Evolutionary conservation across 2,888 invertebrate genomes (phyloP).

Genomic region (Cataglyphis altisquamis): DNA sequence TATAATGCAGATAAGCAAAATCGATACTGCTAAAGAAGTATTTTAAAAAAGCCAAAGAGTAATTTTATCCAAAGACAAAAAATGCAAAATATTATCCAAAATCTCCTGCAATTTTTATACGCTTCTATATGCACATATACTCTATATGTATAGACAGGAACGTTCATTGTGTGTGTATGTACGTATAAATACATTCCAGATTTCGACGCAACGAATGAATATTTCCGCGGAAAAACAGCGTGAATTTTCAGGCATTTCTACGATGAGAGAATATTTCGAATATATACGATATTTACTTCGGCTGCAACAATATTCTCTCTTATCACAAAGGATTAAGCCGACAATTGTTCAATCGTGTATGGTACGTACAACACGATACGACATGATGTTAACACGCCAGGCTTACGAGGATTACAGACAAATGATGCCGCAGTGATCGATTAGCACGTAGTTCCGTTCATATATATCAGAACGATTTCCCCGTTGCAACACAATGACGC

Average conservation of each 20-base stretch:
- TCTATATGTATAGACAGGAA: background rate
- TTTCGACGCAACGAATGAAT: constrained; percentile 4
- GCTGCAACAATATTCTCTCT: constrained; percentile 13
- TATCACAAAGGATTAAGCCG: constrained; percentile 41
- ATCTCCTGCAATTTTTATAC: background rate
- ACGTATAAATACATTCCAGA: constrained; percentile 21
- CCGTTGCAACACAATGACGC: background rate
- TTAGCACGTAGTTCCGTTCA: background rate
- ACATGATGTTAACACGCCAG: constrained; percentile 32
- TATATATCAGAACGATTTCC: background rate
- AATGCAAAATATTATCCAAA: background rate
- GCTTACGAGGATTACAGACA: constrained; percentile 27
- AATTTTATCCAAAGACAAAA: background rate
- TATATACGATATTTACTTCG: constrained; percentile 24
- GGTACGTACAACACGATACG: constrained; percentile 24
- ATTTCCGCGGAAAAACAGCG: constrained; percentile 18
- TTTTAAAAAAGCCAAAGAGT: background rate
- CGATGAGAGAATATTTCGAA: constrained; percentile 26
- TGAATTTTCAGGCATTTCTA: constrained; percentile 31
- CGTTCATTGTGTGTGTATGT: background rate
- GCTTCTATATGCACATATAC: background rate
- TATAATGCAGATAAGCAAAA: background rate
- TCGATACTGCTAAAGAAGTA: background rate
- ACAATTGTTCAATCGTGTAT: constrained; percentile 32
- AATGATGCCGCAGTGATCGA: constrained; percentile 21